Conservation (phyloP, 2,797 vertebrate species). For the Acanthurus leucopareius region DNA sequence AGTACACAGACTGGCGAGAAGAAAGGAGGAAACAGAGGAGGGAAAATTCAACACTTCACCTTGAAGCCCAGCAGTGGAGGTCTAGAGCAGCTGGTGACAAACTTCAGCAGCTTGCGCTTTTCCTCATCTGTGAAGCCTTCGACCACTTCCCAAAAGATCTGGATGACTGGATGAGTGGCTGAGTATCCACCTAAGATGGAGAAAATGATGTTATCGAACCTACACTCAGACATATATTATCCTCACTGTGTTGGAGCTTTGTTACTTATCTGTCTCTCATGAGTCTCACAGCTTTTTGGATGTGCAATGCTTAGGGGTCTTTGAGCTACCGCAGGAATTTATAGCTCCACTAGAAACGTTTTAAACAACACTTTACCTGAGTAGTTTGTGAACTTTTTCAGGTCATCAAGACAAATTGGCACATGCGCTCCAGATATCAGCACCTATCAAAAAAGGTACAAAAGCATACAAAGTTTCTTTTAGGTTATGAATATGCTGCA, state of each 20-base stretch:
- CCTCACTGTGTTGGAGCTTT: no score
- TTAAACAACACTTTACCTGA: slow-evolving; percentile 86
- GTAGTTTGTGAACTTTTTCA: slow-evolving; percentile 98
- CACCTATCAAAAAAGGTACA: slow-evolving; percentile 83
- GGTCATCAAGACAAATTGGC: slow-evolving; percentile 96
- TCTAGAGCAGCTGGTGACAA: slow-evolving; percentile 98
- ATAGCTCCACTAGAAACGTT: neutral
- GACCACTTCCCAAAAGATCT: slow-evolving; percentile 97
- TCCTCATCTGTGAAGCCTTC: slow-evolving; percentile 97
- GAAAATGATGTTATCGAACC: neutral
- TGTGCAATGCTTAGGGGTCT: neutral
- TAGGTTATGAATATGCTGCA: neutral
- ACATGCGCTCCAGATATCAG: slow-evolving; percentile 97
- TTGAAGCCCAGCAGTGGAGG: slow-evolving; percentile 98
- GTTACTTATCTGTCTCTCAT: no score
- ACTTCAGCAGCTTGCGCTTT: slow-evolving; percentile 96
- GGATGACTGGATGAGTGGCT: slow-evolving; percentile 95
- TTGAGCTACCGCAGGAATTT: neutral
- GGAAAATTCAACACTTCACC: slow-evolving; percentile 79
- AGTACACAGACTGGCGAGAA: neutral
- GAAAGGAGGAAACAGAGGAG: neutral
- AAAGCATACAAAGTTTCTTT: neutral
- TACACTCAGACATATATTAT: no score
- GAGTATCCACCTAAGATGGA: slow-evolving; percentile 91
- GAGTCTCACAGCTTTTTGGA: no score